Evolutionary conservation across 2,888 invertebrate genomes (phyloP), one percentile per base, ranked within the genome.

Genomic region (Oscheius sp.): DNA sequence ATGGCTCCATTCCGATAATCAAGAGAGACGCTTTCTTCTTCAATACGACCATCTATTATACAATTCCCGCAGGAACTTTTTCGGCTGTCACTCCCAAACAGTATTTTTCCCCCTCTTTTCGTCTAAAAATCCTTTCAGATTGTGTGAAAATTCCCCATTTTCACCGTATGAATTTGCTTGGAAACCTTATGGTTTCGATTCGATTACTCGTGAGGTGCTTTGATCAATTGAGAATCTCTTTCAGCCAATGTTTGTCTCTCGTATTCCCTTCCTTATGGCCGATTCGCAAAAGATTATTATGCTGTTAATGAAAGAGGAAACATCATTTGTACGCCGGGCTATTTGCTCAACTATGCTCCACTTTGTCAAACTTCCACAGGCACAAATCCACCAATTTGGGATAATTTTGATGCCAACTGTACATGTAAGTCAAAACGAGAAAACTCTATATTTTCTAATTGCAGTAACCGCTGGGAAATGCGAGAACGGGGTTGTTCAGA

Each of bases 301-400:
- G 45, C 15, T 2, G n/a, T 27, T 17, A 29, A 29, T 25, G 25
- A 23, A 27, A 42, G 3, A 5, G 45, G 20, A 23, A 39, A 23
- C 23, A n/a, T 58, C 27, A 58, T 17, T 17, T 58, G 58, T 29
- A 39, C 42, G n/a, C 12, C 39, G 2, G 58, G 58, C 34, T 34
- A 55, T 12, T 1, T 10, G 2, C 8, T 52, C 15, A 25, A 27
- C 3, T 27, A 29, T n/a, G 12, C 52, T 1, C 25, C 52, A 27
- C 3, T n/a, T 10, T 52, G 52, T 27, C 6, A 15, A n/a, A 29
- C 25, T 2, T 27, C 29, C 2, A 6, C 8, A 6, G 25, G 52
- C 29, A 25, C 52, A 3, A 27, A 25, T 27, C 20, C 29, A 6
- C 25, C 8, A 27, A 27, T 52, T 27, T 6, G 3, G 6, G 25